phyloP scores from a whole-genome alignment of 2,888 invertebrate species.

The Autographa gamma region DNA sequence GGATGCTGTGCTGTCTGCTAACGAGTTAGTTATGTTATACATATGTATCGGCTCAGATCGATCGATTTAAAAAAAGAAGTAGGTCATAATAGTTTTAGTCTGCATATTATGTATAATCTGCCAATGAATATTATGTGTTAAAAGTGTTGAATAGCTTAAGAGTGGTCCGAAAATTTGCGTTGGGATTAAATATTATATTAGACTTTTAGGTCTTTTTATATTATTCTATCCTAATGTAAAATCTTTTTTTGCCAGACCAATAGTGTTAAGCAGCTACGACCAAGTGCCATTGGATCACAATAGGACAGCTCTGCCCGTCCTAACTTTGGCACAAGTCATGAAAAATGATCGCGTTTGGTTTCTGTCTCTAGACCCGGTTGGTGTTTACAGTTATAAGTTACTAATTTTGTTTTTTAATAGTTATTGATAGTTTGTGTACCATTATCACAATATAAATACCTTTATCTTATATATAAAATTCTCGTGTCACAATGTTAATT shows the following conservation, averaged over 20 bases:
- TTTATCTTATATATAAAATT: too few relatives aligned
- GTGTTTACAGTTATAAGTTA: slow-evolving; percentile 31
- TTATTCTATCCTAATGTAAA: not conserved
- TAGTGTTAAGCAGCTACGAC: slow-evolving; percentile 76
- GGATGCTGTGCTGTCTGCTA: slow-evolving; percentile 76
- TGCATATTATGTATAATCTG: too few relatives aligned
- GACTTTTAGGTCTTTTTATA: not conserved
- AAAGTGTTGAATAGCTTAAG: too few relatives aligned
- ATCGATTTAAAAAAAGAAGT: too few relatives aligned
- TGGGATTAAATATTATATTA: not conserved
- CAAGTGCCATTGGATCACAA: slow-evolving; percentile 81
- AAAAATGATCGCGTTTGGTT: slow-evolving; percentile 80
- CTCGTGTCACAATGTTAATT: too few relatives aligned
- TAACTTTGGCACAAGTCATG: slow-evolving; percentile 75
- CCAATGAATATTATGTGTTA: too few relatives aligned
- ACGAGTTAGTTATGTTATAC: slow-evolving; percentile 65
- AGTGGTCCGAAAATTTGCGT: too few relatives aligned
- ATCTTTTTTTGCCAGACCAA: slow-evolving; percentile 47
- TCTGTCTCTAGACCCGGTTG: slow-evolving; percentile 73
- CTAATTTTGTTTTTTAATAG: too few relatives aligned
- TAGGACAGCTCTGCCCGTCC: slow-evolving; percentile 74
- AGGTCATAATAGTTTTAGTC: too few relatives aligned
- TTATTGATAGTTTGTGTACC: too few relatives aligned
- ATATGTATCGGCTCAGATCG: not conserved
- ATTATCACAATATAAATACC: too few relatives aligned